Evolutionary conservation across 2,888 invertebrate species (phyloP).

Genomic region (Sinodicranocentrus sp.): DNA sequence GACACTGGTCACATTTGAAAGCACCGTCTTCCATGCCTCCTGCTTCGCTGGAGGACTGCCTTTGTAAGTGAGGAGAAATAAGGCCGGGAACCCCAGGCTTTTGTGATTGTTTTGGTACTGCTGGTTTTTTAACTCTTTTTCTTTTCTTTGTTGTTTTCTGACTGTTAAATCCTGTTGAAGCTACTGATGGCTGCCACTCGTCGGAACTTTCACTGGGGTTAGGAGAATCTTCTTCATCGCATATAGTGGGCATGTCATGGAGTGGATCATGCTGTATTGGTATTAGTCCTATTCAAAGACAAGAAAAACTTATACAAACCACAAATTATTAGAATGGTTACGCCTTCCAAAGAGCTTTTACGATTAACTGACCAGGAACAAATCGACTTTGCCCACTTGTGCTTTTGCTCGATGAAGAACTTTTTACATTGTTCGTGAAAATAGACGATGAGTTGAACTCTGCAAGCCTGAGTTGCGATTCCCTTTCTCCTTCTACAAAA

Average conservation of each 20-base stretch:
- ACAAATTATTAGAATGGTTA: too few relatives aligned
- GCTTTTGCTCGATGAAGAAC: background rate
- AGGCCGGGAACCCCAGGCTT: background rate
- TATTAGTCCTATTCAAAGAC: slow-evolving; percentile 38
- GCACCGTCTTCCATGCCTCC: slow-evolving; percentile 5
- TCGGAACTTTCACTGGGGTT: background rate
- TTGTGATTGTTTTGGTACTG: background rate
- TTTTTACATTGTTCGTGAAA: too few relatives aligned
- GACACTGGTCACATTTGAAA: slow-evolving; percentile 51
- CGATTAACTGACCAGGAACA: slow-evolving; percentile 4
- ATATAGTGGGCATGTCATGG: too few relatives aligned
- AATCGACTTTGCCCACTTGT: background rate
- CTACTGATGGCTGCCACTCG: background rate
- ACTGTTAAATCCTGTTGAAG: background rate
- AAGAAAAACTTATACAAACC: too few relatives aligned
- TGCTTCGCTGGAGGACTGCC: background rate
- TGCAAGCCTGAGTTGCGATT: too few relatives aligned
- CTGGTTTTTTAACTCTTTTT: background rate
- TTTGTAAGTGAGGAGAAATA: background rate
- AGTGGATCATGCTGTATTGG: slow-evolving; percentile 31
- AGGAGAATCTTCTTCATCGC: background rate
- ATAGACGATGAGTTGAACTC: too few relatives aligned
- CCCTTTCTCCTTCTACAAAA: too few relatives aligned
- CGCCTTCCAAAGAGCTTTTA: too few relatives aligned
- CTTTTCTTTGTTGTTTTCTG: background rate